These are phyloP conservation scores for Pterocles gutturalis DNA, from an alignment of 2,113 vertebrate species.

Conservation along the genomic window DNA sequence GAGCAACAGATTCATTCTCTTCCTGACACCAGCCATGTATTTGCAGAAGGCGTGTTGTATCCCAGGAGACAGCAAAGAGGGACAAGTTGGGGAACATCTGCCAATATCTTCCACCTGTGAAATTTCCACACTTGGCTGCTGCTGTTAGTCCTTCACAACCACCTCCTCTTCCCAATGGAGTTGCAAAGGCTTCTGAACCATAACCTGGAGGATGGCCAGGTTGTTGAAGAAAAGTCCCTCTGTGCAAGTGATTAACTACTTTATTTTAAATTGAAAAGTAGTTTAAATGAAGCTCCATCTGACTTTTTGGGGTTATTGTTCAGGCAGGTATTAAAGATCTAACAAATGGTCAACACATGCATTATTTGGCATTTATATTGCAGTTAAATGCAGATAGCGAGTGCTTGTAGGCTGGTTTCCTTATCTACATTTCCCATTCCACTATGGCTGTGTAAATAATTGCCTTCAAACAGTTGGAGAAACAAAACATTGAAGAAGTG, in stretches of 20 bases:
- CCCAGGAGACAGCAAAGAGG: not conserved
- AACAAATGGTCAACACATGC: slow-evolving; percentile 22
- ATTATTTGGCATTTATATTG: slow-evolving; percentile 44
- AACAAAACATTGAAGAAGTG: not conserved
- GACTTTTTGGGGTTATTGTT: slow-evolving; percentile 19
- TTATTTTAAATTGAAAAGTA: not conserved
- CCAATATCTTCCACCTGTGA: not conserved
- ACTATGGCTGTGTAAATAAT: not conserved
- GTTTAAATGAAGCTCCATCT: not conserved
- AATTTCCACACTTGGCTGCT: not conserved
- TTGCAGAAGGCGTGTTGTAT: not conserved
- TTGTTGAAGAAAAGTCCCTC: slow-evolving; percentile 32
- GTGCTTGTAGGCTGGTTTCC: not conserved
- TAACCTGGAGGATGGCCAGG: slow-evolving; percentile 11
- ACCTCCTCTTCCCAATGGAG: slow-evolving; percentile 18
- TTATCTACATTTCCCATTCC: slow-evolving; percentile 1
- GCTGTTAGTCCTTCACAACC: slow-evolving; percentile 6
- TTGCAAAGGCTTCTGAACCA: slow-evolving; percentile 45
- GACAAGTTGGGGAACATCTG: not conserved
- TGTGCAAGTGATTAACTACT: not conserved
- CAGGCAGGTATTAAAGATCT: slow-evolving; percentile 25
- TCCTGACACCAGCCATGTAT: not conserved
- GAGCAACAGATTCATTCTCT: not conserved
- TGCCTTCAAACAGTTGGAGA: not conserved
- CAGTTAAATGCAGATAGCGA: slow-evolving; percentile 12